Base-by-base conservation (phyloP, 2,888 invertebrate species). In the Aethes cnicana region DNA sequence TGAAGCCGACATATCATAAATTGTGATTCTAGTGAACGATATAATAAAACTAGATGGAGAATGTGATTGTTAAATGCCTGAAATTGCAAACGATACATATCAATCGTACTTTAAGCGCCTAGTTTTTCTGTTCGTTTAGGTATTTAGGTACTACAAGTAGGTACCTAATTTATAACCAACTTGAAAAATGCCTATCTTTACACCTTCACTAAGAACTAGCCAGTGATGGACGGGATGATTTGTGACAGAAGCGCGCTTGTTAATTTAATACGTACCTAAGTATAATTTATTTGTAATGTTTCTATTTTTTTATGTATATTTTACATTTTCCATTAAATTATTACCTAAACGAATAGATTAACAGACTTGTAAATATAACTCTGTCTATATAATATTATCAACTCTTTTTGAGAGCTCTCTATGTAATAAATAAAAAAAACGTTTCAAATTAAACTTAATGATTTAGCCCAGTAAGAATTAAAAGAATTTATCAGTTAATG, bases 391-490 rank as follows among this genome's bases (percentile, higher is more conserved):
- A 35, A 49, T 26, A 37, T 28, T 42, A 49, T 26, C 44, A 20
- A 52, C 52, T 46, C 52, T 46, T 52, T 52, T 52, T 52, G 43
- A 39, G 52, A 39, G 39, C 21, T 44, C 46, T 46, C 39, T 33
- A 33, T 52, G 49, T 49, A 49, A 48, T 48, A 16, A 25, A 28
- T 49, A 49, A 48, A 42, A 16, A 25, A 28, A 50, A 52, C 52
- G 26, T 46, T 52, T 52, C 32, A 8, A 39, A 32, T 46, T 33
- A 39, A 32, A 52, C 25, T 39, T 46, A 39, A 52, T 16, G 49
- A 42, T 3, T 46, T 33, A 20, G n/a, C n/a, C n/a, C n/a, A 26
- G 11, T 52, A 46, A 39, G 32, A 25, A 52, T 42, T 46, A 52
- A 52, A 46, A 33, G 32, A 46, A 52, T 46, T 52, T 52, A 46